Evolutionary conservation across 2,113 vertebrate genomes (phyloP).

Genomic region (Carlito syrichta): DNA sequence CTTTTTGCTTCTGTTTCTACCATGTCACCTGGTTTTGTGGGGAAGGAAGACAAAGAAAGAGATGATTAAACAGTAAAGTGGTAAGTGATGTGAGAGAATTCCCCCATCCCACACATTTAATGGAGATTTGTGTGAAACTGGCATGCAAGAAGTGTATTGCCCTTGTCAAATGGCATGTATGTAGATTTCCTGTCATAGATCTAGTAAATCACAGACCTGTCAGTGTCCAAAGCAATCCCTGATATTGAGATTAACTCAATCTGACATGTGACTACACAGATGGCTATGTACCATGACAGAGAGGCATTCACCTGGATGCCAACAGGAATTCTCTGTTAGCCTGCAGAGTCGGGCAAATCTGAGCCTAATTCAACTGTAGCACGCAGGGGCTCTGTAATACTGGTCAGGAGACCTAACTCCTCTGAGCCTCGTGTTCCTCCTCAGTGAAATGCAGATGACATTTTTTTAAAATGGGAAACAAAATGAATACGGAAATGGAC

Average conservation of each 20-base stretch:
- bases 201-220: not conserved
- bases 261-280: not conserved
- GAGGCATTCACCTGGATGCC: not conserved
- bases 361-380: not conserved
- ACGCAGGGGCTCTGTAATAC: not conserved
- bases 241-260: not conserved
- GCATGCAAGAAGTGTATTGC: not conserved
- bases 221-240: not conserved
- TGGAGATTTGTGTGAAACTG: not conserved
- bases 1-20: not conserved
- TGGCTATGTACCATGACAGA: not conserved
- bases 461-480: not conserved
- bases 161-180: not conserved
- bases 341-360: not conserved
- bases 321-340: not conserved
- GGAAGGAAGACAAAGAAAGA: not conserved
- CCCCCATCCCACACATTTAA: too few species aligned
- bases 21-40: not conserved
- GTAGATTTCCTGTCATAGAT: not conserved
- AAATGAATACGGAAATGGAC: not conserved
- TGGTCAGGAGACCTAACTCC: not conserved
- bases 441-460: not conserved
- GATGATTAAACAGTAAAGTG: not conserved
- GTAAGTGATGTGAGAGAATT: not conserved
- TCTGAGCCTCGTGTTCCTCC: not conserved